Base-by-base conservation (phyloP, 2,113 vertebrate species). In the Epinephelus lanceolatus region DNA sequence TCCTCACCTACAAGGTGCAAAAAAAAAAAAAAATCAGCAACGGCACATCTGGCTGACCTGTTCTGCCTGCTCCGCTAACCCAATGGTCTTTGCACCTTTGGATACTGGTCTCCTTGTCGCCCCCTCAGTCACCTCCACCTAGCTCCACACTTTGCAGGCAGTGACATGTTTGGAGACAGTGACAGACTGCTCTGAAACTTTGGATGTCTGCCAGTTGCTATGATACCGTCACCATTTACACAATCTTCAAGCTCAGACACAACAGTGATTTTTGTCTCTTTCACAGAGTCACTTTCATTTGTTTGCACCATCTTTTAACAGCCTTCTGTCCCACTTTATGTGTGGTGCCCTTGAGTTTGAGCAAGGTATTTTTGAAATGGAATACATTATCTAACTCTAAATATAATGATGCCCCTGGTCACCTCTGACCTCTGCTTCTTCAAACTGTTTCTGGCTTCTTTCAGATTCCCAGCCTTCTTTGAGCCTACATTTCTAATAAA, bases 161-260 rank as follows among this genome's bases (percentile, higher is more conserved):
- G 63, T 57, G 73, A 25, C 51, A 2, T 61, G 76, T 85, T 78
- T 59, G 60, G 17, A 72, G 61, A 63, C 80, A 75, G 75, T 52
- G 61, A 75, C n/a, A 71, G 56, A 80, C 63, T 45, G 25, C 75
- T 82, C 40, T 51, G 55, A 56, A 77, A 84, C 70, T 83, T 83
- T 89, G 85, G 84, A 88, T 45, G 5, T 40, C 68, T 85, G 83
- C 73, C 77, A 82, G 85, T 88, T 91, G 88, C 86, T 88, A 87
- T 83, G 88, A 85, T 88, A 89, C 88, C 68, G 55, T 80, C 51
- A 52, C 62, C 27, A 30, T 66, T 87, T 82, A 59, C 33, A 78
- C 67, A 80, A 67, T 55, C 25, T 78, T 69, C 71, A 61, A 63
- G 13, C 57, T 78, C 23, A 53, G 30, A 81, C 49, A 77, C 27